Evolutionary conservation across 2,113 vertebrate genomes (phyloP).

Genomic region (Melanerpes aurifrons): DNA sequence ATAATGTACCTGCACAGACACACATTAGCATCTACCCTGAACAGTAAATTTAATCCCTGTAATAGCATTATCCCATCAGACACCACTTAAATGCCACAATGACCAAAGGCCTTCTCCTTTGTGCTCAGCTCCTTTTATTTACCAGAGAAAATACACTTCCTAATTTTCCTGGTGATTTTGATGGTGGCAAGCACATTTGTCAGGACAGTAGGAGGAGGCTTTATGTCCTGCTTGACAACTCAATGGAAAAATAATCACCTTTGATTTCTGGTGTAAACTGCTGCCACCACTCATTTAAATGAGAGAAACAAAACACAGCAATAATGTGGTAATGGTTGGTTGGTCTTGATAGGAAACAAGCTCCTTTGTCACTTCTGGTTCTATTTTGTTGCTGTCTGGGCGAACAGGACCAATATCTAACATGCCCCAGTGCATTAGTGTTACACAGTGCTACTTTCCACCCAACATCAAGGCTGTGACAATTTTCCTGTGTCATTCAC

Average conservation of each 20-base stretch:
- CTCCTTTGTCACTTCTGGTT: background rate
- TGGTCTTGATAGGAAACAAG: slow-evolving; percentile 2
- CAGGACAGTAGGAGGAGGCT: background rate
- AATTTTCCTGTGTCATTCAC: background rate
- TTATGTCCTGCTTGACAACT: background rate
- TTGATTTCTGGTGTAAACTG: slow-evolving; percentile 22
- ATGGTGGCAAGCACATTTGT: background rate
- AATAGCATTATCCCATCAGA: background rate
- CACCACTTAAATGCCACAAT: background rate
- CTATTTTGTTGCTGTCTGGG: background rate
- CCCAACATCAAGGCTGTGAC: background rate
- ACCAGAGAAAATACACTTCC: background rate
- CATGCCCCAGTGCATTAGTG: background rate
- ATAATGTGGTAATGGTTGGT: slow-evolving; percentile 2
- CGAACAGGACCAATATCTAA: background rate
- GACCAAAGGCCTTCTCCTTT: background rate
- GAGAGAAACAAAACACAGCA: slow-evolving; percentile 14
- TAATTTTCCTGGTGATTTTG: background rate
- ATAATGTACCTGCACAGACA: background rate
- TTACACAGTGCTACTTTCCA: background rate
- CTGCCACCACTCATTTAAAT: slow-evolving; percentile 27
- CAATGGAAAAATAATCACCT: slow-evolving; percentile 1
- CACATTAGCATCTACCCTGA: background rate
- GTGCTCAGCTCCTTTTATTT: background rate
- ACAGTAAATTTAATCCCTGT: background rate